Conservation (phyloP, 1,140 invertebrate species). For the Camponotus vicinus region DNA sequence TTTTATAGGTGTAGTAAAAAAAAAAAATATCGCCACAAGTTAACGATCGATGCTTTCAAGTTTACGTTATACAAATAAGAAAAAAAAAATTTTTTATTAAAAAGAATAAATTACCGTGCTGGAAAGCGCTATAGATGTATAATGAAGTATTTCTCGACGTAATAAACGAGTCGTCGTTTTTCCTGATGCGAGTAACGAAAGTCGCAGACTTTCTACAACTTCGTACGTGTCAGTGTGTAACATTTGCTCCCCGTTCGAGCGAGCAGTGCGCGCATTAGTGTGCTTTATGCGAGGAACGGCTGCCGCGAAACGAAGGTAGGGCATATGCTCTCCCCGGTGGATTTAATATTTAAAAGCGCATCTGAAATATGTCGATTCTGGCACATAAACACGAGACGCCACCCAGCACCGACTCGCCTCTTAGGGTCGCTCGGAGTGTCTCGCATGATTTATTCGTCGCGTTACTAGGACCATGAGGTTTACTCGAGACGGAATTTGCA, state of each 20-base stretch:
- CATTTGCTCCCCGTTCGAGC: constrained; percentile 60
- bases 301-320: constrained; percentile 48
- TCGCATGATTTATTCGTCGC: constrained; percentile 72
- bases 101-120: not conserved
- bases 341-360: constrained; percentile 77
- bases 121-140: not conserved
- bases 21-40: not conserved
- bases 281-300: constrained; percentile 59
- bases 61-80: not conserved
- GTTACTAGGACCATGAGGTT: constrained; percentile 73
- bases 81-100: not conserved
- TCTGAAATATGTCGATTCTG: constrained; percentile 80
- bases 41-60: not conserved
- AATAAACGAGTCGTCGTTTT: constrained; percentile 44
- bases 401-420: constrained; percentile 47
- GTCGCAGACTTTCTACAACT: constrained; percentile 44
- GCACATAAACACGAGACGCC: constrained; percentile 81
- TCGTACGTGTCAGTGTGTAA: constrained; percentile 34
- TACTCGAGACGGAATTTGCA: constrained; percentile 73
- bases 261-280: constrained; percentile 62
- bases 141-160: constrained; percentile 28
- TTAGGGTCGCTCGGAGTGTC: constrained; percentile 58
- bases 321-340: constrained; percentile 62
- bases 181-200: constrained; percentile 17
- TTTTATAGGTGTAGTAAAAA: not conserved